A percentile compares a stretch with the other conserved stretches of the same genome.
Evolutionary conservation across 2,113 vertebrate species (phyloP).

Genomic region (Phylloscopus whistleri): DNA sequence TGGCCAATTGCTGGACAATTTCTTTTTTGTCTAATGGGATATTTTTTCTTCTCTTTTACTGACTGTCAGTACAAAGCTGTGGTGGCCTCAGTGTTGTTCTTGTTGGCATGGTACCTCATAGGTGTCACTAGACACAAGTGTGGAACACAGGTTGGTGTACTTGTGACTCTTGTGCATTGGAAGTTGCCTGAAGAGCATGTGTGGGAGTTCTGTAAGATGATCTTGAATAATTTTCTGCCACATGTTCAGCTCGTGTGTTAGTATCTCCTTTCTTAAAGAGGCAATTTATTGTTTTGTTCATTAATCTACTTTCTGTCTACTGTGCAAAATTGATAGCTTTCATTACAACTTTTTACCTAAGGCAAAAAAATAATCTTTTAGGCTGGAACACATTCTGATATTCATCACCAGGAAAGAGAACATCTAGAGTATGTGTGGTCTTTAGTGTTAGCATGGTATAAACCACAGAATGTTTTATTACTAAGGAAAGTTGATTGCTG

Average conservation of each 20-base stretch:
- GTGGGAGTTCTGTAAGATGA: not conserved
- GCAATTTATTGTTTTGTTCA: slow-evolving; percentile 12
- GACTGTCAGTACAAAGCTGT: not conserved
- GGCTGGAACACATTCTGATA: not conserved
- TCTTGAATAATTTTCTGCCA: not conserved
- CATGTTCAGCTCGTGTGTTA: not conserved
- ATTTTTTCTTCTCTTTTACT: not conserved
- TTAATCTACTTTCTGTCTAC: slow-evolving; percentile 17
- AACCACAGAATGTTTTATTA: not conserved
- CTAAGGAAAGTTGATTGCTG: not conserved
- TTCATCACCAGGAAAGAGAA: not conserved
- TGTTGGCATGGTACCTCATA: not conserved
- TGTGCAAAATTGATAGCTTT: slow-evolving; percentile 6
- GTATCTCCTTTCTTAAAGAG: not conserved
- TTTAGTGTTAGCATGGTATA: not conserved
- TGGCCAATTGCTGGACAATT: not conserved
- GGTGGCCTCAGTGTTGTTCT: not conserved
- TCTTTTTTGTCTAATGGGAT: not conserved
- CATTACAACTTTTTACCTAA: not conserved
- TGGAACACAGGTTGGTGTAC: not conserved
- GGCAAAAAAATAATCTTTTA: not conserved
- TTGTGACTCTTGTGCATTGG: accelerated
- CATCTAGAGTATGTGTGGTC: not conserved
- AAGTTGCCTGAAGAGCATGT: not conserved
- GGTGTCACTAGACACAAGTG: not conserved